Evolutionary conservation across 2,797 vertebrate genomes (phyloP).

Genomic region (Myripristis murdjan): DNA sequence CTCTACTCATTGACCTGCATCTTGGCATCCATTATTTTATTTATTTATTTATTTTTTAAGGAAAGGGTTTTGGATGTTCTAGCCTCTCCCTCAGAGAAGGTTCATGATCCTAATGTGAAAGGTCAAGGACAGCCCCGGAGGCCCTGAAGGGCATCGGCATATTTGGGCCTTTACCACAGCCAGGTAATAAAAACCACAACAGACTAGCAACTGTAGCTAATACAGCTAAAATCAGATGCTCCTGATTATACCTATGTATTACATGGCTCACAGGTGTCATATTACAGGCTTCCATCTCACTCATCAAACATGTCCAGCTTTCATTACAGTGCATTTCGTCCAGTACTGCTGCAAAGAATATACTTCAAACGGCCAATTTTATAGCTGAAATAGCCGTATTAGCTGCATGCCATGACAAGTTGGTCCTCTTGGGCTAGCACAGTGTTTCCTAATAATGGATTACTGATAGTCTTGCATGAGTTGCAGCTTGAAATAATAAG

Average conservation of each 20-base stretch:
- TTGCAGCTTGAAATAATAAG: constrained; percentile 70
- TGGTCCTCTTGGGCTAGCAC: constrained; percentile 73
- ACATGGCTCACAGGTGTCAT: constrained; percentile 73
- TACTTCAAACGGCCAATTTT: constrained; percentile 73
- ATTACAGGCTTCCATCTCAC: constrained; percentile 68
- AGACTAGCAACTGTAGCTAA: constrained; percentile 75
- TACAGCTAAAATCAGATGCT: constrained; percentile 77
- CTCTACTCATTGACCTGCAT: constrained; percentile 78
- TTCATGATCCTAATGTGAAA: constrained; percentile 68
- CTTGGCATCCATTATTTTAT: constrained; percentile 66
- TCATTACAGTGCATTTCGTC: constrained; percentile 76
- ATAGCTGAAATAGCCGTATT: constrained; percentile 79
- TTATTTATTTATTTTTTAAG: no score
- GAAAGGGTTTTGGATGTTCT: constrained; percentile 73
- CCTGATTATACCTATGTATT: constrained; percentile 67
- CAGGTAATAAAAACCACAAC: constrained; percentile 75
- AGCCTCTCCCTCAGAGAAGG: constrained; percentile 65
- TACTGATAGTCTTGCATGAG: constrained; percentile 70
- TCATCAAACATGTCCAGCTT: constrained; percentile 71
- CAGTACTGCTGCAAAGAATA: constrained; percentile 74
- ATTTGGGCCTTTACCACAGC: constrained; percentile 81
- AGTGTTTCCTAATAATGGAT: constrained; percentile 78
- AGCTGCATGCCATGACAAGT: constrained; percentile 80
- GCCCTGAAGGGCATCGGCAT: constrained; percentile 72
- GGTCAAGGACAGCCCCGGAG: constrained; percentile 65